Evolutionary conservation across 2,888 invertebrate species (phyloP), one percentile per base, ranked within the genome.

Genomic region (Octonoba sinensis): DNA sequence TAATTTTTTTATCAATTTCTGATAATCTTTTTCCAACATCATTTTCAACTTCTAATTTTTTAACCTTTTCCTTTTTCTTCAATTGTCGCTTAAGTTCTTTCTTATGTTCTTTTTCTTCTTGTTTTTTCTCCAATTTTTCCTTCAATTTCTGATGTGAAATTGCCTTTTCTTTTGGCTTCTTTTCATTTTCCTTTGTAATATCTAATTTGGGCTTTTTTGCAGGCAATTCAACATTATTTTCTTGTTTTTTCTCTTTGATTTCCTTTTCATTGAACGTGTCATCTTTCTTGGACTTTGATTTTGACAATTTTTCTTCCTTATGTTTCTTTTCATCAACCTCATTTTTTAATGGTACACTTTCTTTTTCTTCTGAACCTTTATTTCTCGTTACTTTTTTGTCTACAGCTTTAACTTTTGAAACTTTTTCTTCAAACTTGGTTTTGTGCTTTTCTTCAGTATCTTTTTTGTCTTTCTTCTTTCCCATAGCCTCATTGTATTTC

Each of bases 101-200:
- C 66, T 82, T 82, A 20, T 24, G 59, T 75, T 71, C 71, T 27
- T 75, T 82, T 47, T 75, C 82, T 27, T 75, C 75, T 12, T 71
- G 11, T 54, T 71, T 82, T 44, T 70, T 75, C n/a, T 75, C 82
- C 16, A 75, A n/a, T 44, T 82, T 82, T 51, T 59, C 65, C 27
- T 69, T 75, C 6, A 75, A 44, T 24, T 66, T 59, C 59, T 59
- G 60, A 18, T 59, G 67, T 24, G 18, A 27, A 8, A 22, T 18
- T 13, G 22, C 20, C 22, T 69, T 76, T 2, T 49, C 47, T 27
- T 56, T 54, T 4, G 15, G 24, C 16, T 60, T 66, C 54, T 79
- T 67, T 3, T 67, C 56, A 8, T 0, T 36, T 22, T 56, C 59
- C 16, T 79, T 73, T 16, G 18, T 3, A 0, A 12, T n/a, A 11